These are phyloP conservation scores for Tenualosa ilisha DNA, from an alignment of 2,797 vertebrate genomes.

Conservation along the genomic window DNA sequence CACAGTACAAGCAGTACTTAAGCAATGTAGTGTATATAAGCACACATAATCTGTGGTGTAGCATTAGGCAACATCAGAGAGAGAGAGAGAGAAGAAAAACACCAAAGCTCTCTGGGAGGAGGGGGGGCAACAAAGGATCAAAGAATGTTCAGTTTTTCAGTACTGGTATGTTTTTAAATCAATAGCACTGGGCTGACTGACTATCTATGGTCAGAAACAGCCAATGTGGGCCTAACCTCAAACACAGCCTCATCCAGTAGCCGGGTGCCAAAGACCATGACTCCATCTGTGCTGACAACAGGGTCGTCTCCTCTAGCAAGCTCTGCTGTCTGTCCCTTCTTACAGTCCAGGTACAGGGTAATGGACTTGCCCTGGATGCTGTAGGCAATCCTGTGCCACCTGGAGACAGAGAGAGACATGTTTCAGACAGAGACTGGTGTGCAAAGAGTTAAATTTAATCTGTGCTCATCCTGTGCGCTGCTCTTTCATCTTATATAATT, in stretches of 20 bases:
- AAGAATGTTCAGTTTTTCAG: too few species aligned
- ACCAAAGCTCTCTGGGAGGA: too few species aligned
- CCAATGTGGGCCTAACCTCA: slow-evolving; percentile 71
- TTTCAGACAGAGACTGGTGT: slow-evolving; percentile 19
- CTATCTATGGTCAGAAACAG: too few species aligned
- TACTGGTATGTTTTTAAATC: too few species aligned
- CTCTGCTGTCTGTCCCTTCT: slow-evolving; percentile 69
- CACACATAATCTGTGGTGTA: too few species aligned
- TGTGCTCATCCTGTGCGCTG: neutral
- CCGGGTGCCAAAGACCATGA: slow-evolving; percentile 82
- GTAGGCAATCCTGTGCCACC: slow-evolving; percentile 90
- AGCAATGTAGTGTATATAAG: too few species aligned
- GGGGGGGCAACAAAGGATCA: neutral
- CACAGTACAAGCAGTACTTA: too few species aligned
- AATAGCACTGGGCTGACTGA: too few species aligned
- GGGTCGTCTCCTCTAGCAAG: slow-evolving; percentile 71
- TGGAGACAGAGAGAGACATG: slow-evolving; percentile 46
- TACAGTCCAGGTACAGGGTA: slow-evolving; percentile 84
- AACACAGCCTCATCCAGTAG: slow-evolving; percentile 83
- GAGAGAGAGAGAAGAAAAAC: too few species aligned
- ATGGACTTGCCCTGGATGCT: slow-evolving; percentile 76
- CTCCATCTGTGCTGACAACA: slow-evolving; percentile 78
- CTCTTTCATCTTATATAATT: neutral
- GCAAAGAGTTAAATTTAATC: neutral
- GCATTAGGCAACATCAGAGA: too few species aligned